A percentile compares a stretch with the other conserved stretches of the same genome.
phyloP scores from a whole-genome alignment of 2,888 invertebrate genomes.

The Papilio protenor region DNA sequence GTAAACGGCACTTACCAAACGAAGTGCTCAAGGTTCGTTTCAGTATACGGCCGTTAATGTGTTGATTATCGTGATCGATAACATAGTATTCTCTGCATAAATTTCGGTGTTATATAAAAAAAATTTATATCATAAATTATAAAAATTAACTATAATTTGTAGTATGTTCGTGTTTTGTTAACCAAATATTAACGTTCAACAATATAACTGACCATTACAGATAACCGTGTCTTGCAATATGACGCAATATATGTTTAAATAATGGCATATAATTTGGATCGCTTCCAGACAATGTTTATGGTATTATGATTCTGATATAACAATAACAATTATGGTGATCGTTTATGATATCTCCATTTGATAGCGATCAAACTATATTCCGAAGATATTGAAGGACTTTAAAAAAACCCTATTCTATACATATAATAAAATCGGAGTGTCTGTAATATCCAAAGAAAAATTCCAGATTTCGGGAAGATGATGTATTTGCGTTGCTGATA shows the following conservation, averaged over 20 bases:
- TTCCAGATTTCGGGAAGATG: too few species aligned
- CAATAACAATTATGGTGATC: neutral
- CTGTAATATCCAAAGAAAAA: neutral
- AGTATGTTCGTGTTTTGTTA: neutral
- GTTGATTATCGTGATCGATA: too few species aligned
- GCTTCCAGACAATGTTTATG: conserved; percentile 17
- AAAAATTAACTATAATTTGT: neutral
- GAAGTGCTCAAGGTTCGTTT: too few species aligned
- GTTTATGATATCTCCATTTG: neutral
- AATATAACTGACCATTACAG: conserved; percentile 2
- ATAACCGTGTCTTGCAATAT: neutral
- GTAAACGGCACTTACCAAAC: too few species aligned
- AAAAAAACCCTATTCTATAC: too few species aligned
- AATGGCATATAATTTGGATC: conserved; percentile 21
- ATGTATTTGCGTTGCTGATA: too few species aligned
- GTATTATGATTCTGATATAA: conserved; percentile 1
- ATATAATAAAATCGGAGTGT: too few species aligned
- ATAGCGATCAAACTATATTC: neutral
- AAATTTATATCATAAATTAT: too few species aligned
- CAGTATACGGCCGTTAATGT: too few species aligned
- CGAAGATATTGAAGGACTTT: too few species aligned
- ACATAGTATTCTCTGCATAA: neutral
- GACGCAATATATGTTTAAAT: conserved; percentile 13
- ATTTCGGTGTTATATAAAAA: neutral
- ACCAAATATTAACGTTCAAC: neutral